A percentile compares a stretch with the other conserved stretches of the same genome.
These are phyloP conservation scores for Drosophila mojavensis DNA, from an alignment of 1,140 invertebrate genomes.

Conservation along the genomic window DNA sequence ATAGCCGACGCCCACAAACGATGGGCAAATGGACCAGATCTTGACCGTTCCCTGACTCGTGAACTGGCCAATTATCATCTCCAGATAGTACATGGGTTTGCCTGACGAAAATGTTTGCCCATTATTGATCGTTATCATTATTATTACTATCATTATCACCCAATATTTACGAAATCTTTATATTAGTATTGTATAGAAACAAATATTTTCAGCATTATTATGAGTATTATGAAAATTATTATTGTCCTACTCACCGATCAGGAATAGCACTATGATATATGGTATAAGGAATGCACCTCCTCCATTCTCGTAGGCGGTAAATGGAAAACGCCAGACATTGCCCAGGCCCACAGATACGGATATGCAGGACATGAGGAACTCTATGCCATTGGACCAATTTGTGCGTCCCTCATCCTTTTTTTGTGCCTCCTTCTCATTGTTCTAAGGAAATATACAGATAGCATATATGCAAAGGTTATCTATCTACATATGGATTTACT, in stretches of 20 bases:
- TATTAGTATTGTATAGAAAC: no score
- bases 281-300: conserved; percentile 90
- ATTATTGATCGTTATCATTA: no score
- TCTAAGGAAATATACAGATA: conserved; percentile 21
- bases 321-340: conserved; percentile 88
- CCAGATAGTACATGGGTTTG: conserved; percentile 93
- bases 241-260: conserved; percentile 87
- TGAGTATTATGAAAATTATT: background rate
- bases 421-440: conserved; percentile 48
- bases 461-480: background rate
- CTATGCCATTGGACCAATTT: conserved; percentile 92
- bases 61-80: conserved; percentile 91
- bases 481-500: background rate
- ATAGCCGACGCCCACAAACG: conserved; percentile 89
- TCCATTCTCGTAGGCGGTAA: conserved; percentile 92
- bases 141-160: no score
- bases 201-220: no score
- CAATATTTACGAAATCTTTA: no score
- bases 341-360: conserved; percentile 95
- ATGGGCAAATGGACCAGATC: conserved; percentile 85
- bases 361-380: conserved; percentile 95
- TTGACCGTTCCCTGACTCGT: conserved; percentile 88
- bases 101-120: conserved; percentile 30
- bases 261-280: conserved; percentile 92
- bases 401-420: conserved; percentile 84